Evolutionary conservation across 1,140 invertebrate genomes (phyloP), one percentile per base, ranked within the genome.

Genomic region (Lutraria rhynchaena): DNA sequence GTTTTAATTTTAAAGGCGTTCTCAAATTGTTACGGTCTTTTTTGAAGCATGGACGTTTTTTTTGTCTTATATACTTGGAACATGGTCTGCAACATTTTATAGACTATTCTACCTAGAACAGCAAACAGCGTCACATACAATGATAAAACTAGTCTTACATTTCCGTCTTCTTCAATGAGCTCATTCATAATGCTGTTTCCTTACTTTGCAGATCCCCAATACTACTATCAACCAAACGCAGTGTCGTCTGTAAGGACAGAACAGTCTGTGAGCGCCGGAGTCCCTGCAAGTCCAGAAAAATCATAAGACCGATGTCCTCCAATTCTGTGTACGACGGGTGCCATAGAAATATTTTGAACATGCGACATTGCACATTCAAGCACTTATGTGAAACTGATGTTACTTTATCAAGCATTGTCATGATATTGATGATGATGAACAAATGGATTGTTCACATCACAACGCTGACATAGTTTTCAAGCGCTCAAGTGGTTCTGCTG

Each of bases 171-270:
- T n/a, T n/a, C n/a, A n/a, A n/a, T n/a, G n/a, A n/a, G n/a, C n/a
- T n/a, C n/a, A n/a, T n/a, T n/a, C n/a, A n/a, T n/a, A n/a, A n/a
- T n/a, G n/a, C n/a, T n/a, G n/a, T n/a, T n/a, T n/a, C n/a, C n/a
- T n/a, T n/a, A n/a, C n/a, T 22, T 80, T 80, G n/a, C 53, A 80
- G 76, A 80, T 70, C 76, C 76, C 19, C 63, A 80, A 35, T 80
- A 80, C 24, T 80, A 80, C 27, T 80, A 80, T 22, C 76, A 80
- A 57, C 49, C 63, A 19, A 55, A 51, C n/a, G 27, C 53, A 11
- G 65, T 46, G n/a, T 53, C 65, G 22, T 29, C 44, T 11, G 76
- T 41, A 44, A n/a, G 63, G 9, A 41, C 27, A 3, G 60, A 80
- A 37, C 76, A 80, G 33, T 13, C 49, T 24, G 49, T 71, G 15